Conservation (phyloP, 2,113 vertebrate species). For the Eurystomus gularis region DNA sequence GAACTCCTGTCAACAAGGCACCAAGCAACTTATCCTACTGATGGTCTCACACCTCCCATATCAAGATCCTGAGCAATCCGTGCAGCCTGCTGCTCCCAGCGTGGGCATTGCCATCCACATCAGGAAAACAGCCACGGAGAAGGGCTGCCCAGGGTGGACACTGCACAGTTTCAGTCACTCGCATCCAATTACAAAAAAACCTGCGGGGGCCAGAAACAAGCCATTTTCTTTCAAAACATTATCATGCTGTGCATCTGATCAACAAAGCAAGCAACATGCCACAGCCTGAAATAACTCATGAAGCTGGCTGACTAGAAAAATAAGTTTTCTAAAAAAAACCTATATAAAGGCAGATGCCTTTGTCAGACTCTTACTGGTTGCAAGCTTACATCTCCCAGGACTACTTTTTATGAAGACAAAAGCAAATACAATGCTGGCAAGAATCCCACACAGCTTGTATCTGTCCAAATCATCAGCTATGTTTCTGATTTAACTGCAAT, state of each 20-base stretch:
- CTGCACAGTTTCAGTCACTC: neutral
- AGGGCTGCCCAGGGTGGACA: neutral
- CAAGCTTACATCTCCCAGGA: neutral
- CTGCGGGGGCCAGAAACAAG: neutral
- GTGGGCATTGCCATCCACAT: neutral
- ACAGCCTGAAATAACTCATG: slow-evolving; percentile 24
- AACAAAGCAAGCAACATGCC: neutral
- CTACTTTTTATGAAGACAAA: slow-evolving; percentile 10
- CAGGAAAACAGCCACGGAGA: accelerated
- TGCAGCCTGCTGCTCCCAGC: neutral
- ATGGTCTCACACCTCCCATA: neutral
- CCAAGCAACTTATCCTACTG: neutral
- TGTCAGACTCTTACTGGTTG: neutral
- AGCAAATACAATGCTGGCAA: neutral
- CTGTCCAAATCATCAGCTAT: slow-evolving; percentile 12
- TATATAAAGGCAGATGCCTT: neutral
- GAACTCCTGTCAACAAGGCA: neutral
- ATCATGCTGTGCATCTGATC: neutral
- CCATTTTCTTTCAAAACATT: neutral
- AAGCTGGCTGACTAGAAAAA: neutral
- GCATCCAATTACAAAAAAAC: neutral
- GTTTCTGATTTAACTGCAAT: slow-evolving; percentile 24
- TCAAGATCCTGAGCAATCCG: accelerated
- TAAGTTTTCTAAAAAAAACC: neutral
- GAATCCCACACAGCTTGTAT: neutral